Evolutionary conservation across 1,140 invertebrate species (phyloP).

Genomic region (Leguminivora glycinivorella): DNA sequence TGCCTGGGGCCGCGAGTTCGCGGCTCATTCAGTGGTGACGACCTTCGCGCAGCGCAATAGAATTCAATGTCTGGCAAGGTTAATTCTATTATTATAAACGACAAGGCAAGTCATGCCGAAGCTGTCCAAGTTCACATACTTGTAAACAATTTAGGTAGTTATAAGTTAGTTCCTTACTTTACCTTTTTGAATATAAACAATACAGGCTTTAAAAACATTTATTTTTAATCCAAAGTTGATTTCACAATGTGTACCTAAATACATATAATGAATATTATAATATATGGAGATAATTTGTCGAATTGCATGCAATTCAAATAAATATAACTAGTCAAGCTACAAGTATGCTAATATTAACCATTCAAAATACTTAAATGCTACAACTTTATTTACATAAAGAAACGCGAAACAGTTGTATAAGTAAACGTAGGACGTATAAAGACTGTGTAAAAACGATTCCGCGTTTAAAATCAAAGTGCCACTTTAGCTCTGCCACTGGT

Average conservation of each 20-base stretch:
- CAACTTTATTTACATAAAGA: conserved; percentile 25
- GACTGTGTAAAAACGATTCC: conserved; percentile 15
- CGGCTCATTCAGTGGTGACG: too few species aligned
- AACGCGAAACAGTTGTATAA: conserved; percentile 28
- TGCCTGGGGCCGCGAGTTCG: too few species aligned
- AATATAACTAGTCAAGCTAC: conserved; percentile 25
- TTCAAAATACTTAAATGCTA: conserved; percentile 25
- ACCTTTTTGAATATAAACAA: not conserved
- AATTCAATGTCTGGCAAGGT: too few species aligned
- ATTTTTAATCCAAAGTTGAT: conserved; percentile 27
- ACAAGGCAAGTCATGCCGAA: too few species aligned
- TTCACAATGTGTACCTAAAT: conserved; percentile 22
- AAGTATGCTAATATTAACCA: conserved; percentile 22
- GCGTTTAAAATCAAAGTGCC: not conserved
- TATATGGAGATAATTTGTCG: conserved; percentile 7
- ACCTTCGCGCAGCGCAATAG: too few species aligned
- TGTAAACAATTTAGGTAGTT: too few species aligned
- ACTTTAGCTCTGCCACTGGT: not conserved
- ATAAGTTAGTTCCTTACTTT: too few species aligned
- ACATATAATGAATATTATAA: conserved; percentile 22
- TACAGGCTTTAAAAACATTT: conserved; percentile 14
- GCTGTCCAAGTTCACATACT: too few species aligned
- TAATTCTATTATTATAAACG: too few species aligned
- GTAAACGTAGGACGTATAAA: conserved; percentile 22
- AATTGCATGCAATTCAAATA: conserved; percentile 16